Evolutionary conservation across 1,140 invertebrate species (phyloP).

Genomic region (Holcopasites calliopsidis): DNA sequence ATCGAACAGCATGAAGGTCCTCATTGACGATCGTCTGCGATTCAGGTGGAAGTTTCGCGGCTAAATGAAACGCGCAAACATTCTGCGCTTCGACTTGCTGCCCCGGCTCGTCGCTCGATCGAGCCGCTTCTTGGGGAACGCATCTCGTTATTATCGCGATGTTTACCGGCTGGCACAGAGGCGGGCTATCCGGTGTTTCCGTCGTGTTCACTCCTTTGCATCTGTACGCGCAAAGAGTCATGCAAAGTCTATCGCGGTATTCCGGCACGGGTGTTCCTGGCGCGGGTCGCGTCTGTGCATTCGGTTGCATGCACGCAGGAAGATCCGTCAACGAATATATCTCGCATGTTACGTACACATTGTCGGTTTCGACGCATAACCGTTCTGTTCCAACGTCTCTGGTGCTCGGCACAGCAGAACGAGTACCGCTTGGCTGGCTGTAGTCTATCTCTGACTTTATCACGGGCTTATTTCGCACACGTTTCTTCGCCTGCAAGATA

Average conservation of each 20-base stretch:
- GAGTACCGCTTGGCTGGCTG: too few species aligned
- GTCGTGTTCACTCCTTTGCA: background rate
- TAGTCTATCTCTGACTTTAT: background rate
- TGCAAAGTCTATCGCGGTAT: background rate
- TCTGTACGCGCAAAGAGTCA: background rate
- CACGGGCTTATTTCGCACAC: too few species aligned
- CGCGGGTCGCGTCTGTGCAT: background rate
- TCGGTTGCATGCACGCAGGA: background rate
- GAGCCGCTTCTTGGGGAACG: too few species aligned
- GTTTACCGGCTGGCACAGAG: background rate
- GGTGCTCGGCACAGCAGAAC: too few species aligned
- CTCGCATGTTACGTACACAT: background rate
- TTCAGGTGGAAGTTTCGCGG: background rate
- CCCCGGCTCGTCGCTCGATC: too few species aligned
- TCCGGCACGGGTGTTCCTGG: background rate
- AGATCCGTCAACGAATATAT: slow-evolving; percentile 15
- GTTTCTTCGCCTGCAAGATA: background rate
- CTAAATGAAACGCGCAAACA: too few species aligned
- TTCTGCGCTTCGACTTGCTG: background rate
- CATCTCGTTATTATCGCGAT: too few species aligned
- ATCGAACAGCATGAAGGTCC: background rate
- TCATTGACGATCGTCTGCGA: background rate
- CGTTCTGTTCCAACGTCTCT: background rate
- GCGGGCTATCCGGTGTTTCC: rapidly evolving
- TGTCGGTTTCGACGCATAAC: background rate